These are phyloP conservation scores for Xanthorhoe spadicearia DNA, from an alignment of 2,888 invertebrate genomes.

Conservation along the genomic window DNA sequence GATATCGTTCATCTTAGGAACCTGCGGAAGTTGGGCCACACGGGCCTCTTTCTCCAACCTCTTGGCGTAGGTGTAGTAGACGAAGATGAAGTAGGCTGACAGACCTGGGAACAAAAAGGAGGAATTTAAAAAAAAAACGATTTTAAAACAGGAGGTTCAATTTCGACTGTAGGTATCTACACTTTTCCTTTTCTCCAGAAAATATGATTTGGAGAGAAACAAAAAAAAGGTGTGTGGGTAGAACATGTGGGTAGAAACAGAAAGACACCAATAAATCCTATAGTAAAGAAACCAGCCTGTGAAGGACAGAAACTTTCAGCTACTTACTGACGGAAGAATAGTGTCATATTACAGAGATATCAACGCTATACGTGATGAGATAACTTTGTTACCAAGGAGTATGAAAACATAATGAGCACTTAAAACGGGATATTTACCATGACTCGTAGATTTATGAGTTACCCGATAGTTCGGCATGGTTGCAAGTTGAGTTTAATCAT, in stretches of 20 bases:
- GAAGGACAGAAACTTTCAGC: background rate
- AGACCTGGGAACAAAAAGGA: conserved; percentile 49
- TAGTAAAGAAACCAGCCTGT: background rate
- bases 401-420: conserved; percentile 1
- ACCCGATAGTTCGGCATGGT: no score
- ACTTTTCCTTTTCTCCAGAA: no score
- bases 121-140: background rate
- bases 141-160: no score
- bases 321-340: conserved; percentile 1
- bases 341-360: conserved; percentile 8
- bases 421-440: no score
- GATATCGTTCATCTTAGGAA: conserved; percentile 36
- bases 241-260: no score
- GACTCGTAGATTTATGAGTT: no score
- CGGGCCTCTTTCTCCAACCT: conserved; percentile 49
- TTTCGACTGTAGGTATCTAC: no score
- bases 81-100: conserved; percentile 55
- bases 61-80: conserved; percentile 56
- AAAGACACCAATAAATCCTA: no score
- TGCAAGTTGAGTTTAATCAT: no score
- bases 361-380: conserved; percentile 6
- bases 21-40: conserved; percentile 13
- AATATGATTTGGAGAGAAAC: no score
- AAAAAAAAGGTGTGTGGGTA: no score
- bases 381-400: background rate